Evolutionary conservation across 2,888 invertebrate species (phyloP).

Genomic region (Idaea aversata): DNA sequence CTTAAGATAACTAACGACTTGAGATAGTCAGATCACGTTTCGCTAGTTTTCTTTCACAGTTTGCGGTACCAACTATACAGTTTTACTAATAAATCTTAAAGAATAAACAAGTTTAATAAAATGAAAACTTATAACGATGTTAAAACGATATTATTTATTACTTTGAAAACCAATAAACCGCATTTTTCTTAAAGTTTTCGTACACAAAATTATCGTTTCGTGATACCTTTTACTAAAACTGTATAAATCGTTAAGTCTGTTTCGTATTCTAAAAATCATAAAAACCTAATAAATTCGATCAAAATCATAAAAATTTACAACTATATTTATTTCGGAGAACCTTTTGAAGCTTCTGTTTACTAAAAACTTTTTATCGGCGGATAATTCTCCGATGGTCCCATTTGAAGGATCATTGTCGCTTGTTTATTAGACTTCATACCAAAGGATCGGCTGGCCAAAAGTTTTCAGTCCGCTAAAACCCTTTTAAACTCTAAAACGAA

Average conservation of each 20-base stretch:
- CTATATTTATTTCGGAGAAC: neutral
- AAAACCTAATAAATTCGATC: neutral
- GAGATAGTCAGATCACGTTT: conserved; percentile 15
- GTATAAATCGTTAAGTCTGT: neutral
- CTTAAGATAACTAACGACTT: conserved; percentile 13
- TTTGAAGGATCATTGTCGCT: neutral
- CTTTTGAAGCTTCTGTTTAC: neutral
- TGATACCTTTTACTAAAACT: neutral
- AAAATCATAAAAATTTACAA: neutral
- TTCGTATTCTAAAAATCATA: neutral
- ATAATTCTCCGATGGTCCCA: neutral
- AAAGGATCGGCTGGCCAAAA: neutral
- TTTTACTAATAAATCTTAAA: conserved; percentile 3
- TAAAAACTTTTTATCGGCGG: neutral
- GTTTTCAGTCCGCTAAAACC: neutral
- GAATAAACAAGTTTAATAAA: neutral
- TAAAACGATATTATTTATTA: neutral
- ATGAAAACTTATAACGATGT: neutral
- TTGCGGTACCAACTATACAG: neutral
- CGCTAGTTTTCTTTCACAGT: neutral
- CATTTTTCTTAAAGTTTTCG: neutral
- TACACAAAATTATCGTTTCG: neutral
- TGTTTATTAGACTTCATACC: neutral
- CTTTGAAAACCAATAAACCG: neutral
- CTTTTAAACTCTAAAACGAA: neutral